Evolutionary conservation across 2,113 vertebrate species (phyloP), one percentile per base, ranked within the genome.

Genomic region (Coptodon bakossiorum): DNA sequence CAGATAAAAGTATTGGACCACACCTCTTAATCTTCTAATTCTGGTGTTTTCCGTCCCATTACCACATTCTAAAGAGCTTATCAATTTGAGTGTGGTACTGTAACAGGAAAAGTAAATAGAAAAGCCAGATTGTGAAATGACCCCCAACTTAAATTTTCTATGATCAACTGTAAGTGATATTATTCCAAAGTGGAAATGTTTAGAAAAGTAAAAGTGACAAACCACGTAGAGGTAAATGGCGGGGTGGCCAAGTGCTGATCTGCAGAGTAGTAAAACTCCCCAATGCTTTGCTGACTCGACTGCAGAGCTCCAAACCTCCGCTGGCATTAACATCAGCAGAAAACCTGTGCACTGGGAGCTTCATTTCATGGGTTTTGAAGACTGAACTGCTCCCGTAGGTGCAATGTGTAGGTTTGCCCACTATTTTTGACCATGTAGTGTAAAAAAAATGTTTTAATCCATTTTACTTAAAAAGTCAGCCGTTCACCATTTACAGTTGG

Each of bases 371-470:
- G 22, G 22, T 45, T 73, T 73, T 43, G 38, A 45, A 45, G 38
- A 13, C 38, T 45, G 38, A 73, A 43, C 8, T 45, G 68, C 22
- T 73, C 68, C 38, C 0, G 13, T 27, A 14, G 40, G 5, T 0
- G 13, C 24, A 45, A 45, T 73, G 38, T 73, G 68, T 73, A 45
- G 22, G 68, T 68, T 5, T 16, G 3, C 13, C 68, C 38, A 17
- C 38, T 27, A 17, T 45, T 10, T 45, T 45, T 45, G 40, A 45
- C 40, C 22, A 73, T 45, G 8, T 45, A 73, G 38, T 73, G 38
- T 73, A 27, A 73, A 48, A 17, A 73, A 0, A 0, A 22, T 1
- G 8, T 7, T 73, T 17, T 3, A 76, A 48, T 76, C 14, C 22
- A 31, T 76, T 50, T 76, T 50, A 50, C 17, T 31, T 76, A 29